Percentiles rank a stretch among this genome's conserved stretches.
phyloP scores from a whole-genome alignment of 2,888 invertebrate genomes.

The Choreutis nemorana region DNA sequence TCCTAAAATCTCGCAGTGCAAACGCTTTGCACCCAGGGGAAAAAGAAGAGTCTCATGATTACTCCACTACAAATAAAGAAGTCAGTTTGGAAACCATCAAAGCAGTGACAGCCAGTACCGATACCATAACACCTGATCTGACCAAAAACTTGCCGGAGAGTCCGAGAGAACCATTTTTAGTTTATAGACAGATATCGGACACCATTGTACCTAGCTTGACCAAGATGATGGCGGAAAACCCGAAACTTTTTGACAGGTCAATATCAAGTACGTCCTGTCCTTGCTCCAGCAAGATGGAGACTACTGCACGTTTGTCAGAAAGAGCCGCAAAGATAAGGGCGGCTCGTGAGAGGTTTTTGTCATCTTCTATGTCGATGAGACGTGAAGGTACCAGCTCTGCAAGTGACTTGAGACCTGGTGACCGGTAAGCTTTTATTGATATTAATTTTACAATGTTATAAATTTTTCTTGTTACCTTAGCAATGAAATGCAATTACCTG shows the following conservation, averaged over 20 bases:
- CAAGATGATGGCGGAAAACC: constrained; percentile 29
- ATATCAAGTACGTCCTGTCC: constrained; percentile 33
- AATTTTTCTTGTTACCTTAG: constrained; percentile 12
- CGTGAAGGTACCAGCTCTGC: constrained; percentile 52
- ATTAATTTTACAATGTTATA: constrained; percentile 1
- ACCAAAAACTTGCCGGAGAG: constrained; percentile 22
- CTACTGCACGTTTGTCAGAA: constrained; percentile 38
- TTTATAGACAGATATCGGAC: constrained; percentile 37
- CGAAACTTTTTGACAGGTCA: constrained; percentile 33
- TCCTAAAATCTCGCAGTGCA: constrained; percentile 52
- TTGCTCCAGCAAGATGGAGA: constrained; percentile 19
- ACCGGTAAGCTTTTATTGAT: constrained; percentile 26
- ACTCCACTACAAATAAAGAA: constrained; percentile 19
- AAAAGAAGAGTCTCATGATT: constrained; percentile 14
- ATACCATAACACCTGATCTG: constrained; percentile 40
- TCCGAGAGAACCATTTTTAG: constrained; percentile 19
- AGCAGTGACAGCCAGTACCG: constrained; percentile 33
- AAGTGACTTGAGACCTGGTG: constrained; percentile 46
- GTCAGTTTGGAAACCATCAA: constrained; percentile 40
- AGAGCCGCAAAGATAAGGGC: constrained; percentile 69
- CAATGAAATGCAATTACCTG: too few species aligned
- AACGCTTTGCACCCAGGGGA: constrained; percentile 46
- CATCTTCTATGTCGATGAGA: constrained; percentile 50
- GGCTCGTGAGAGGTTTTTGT: constrained; percentile 77
- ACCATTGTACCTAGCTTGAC: constrained; percentile 35